phyloP scores from a whole-genome alignment of 2,888 invertebrate species.

The Poecilobothrus nobilitatus region DNA sequence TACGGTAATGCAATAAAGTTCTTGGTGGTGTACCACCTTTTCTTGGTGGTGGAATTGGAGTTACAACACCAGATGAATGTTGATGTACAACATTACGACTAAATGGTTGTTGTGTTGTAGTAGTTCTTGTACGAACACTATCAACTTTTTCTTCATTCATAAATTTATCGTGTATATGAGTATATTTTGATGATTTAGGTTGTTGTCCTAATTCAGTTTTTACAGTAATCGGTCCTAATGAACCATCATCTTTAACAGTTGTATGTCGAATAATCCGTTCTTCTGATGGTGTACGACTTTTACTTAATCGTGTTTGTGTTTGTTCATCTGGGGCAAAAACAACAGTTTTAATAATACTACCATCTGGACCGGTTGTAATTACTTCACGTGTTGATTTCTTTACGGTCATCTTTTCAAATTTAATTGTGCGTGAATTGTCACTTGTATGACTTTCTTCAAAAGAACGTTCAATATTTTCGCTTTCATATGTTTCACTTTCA shows the following conservation, averaged over 20 bases:
- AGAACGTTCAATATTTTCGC: constrained; percentile 46
- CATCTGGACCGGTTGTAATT: constrained; percentile 35
- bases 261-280: constrained; percentile 34
- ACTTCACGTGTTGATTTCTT: constrained; percentile 56
- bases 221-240: background rate
- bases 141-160: constrained; percentile 49
- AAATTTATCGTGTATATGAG: constrained; percentile 46
- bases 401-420: constrained; percentile 62
- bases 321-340: constrained; percentile 26
- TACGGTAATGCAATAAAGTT: constrained; percentile 22
- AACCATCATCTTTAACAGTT: background rate
- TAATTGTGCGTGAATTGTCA: constrained; percentile 57
- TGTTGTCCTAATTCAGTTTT: background rate
- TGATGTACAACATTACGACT: constrained; percentile 39
- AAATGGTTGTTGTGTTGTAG: constrained; percentile 30
- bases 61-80: constrained; percentile 18
- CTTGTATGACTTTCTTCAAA: constrained; percentile 58
- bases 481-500: constrained; percentile 36
- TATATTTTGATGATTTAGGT: constrained; percentile 42
- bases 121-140: constrained; percentile 24
- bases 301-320: background rate
- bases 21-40: constrained; percentile 16
- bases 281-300: constrained; percentile 48
- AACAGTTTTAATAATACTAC: constrained; percentile 15
- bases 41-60: constrained; percentile 15